Evolutionary conservation across 2,113 vertebrate genomes (phyloP).

Genomic region (Suncus etruscus): DNA sequence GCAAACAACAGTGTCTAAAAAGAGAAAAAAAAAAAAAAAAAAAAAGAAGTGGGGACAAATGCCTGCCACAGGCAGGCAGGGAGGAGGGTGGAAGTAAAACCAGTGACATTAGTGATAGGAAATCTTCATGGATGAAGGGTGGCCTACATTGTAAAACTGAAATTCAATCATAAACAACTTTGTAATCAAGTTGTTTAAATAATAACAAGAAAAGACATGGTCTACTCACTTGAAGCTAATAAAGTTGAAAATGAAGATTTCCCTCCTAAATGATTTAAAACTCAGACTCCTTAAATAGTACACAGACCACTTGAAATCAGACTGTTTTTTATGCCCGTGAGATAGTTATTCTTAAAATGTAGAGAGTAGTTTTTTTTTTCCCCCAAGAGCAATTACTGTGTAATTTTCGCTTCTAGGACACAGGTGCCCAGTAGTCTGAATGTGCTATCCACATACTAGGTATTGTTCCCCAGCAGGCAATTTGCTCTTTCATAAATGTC

Average conservation of each 20-base stretch:
- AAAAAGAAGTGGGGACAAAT: no score
- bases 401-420: conserved; percentile 19
- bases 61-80: no score
- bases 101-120: no score
- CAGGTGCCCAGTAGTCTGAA: not conserved
- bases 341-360: conserved; percentile 45
- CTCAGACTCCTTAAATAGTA: conserved; percentile 55
- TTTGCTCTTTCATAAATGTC: not conserved
- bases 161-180: no score
- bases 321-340: conserved; percentile 11
- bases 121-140: no score
- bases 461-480: not conserved
- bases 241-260: conserved; percentile 27
- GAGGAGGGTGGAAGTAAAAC: no score
- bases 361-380: conserved; percentile 24
- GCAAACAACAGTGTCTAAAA: no score
- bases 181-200: no score
- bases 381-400: not conserved
- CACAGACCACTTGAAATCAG: conserved; percentile 26
- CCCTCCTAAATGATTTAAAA: conserved; percentile 48
- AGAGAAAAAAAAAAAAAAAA: no score
- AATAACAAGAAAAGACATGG: not conserved
- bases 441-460: not conserved
- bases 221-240: not conserved
- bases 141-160: no score